These are phyloP conservation scores for Magallana gigas DNA, from an alignment of 1,140 invertebrate species.

Conservation along the genomic window DNA sequence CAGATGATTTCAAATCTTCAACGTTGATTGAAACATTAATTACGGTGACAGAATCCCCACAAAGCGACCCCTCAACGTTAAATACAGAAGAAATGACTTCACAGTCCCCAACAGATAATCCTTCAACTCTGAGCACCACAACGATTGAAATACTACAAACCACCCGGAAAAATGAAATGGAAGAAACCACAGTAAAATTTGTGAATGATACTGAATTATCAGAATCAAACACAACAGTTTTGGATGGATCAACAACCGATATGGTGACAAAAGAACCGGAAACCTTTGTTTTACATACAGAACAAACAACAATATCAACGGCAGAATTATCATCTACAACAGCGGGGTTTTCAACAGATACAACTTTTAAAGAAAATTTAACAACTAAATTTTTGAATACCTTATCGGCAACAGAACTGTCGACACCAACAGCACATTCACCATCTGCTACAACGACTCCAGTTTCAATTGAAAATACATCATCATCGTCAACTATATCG, in stretches of 20 bases:
- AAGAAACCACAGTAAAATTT: background rate
- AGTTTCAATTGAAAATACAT: background rate
- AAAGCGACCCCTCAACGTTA: background rate
- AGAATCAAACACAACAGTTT: too few relatives aligned
- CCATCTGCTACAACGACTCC: background rate
- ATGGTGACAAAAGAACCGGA: background rate
- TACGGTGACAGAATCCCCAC: too few relatives aligned
- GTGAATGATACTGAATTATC: too few relatives aligned
- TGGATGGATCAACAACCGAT: background rate
- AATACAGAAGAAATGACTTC: background rate
- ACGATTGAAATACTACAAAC: background rate
- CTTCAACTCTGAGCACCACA: background rate
- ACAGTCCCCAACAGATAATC: background rate
- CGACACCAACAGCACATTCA: background rate
- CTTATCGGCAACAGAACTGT: background rate
- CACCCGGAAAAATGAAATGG: background rate
- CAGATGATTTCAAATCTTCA: too few relatives aligned
- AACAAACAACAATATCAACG: background rate
- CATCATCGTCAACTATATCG: background rate
- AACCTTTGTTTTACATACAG: background rate
- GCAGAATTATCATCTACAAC: background rate
- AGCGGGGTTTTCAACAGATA: background rate
- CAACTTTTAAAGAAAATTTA: background rate
- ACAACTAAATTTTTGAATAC: background rate
- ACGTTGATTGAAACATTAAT: too few relatives aligned